Conservation (phyloP, 1,140 invertebrate species). For the Physella acuta region DNA sequence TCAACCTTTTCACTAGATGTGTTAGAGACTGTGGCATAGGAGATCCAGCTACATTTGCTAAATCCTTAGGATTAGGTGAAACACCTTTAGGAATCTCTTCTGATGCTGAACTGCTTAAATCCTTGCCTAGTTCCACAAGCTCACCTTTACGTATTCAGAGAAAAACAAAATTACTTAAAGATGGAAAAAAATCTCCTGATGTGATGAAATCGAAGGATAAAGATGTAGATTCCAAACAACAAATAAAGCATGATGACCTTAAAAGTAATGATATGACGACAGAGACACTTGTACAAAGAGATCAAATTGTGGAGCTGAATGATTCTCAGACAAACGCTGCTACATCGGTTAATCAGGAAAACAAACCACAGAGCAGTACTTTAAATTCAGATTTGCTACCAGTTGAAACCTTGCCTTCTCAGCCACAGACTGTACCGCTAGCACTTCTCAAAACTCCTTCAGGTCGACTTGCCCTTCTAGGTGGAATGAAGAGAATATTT, state of each 20-base stretch:
- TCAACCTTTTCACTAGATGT: constrained; percentile 78
- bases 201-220: background rate
- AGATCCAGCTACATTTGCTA: constrained; percentile 39
- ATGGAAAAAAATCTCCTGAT: background rate
- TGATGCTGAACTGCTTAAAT: background rate
- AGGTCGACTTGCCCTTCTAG: constrained; percentile 71
- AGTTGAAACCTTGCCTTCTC: background rate
- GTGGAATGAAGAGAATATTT: constrained; percentile 75
- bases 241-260: no score
- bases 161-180: background rate
- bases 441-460: constrained; percentile 24
- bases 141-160: background rate
- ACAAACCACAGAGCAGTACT: background rate
- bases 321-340: background rate
- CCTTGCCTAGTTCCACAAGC: background rate
- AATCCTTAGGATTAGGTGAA: background rate
- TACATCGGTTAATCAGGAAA: background rate
- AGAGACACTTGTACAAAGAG: background rate
- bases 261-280: background rate
- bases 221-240: no score
- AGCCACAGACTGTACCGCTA: constrained; percentile 9
- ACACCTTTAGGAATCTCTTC: background rate
- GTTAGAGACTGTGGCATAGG: constrained; percentile 80
- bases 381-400: background rate
- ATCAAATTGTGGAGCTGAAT: background rate